Percentiles rank a stretch among this genome's conserved stretches.
Evolutionary conservation across 2,113 vertebrate genomes (phyloP).

Genomic region (Telmatochromis sp.): DNA sequence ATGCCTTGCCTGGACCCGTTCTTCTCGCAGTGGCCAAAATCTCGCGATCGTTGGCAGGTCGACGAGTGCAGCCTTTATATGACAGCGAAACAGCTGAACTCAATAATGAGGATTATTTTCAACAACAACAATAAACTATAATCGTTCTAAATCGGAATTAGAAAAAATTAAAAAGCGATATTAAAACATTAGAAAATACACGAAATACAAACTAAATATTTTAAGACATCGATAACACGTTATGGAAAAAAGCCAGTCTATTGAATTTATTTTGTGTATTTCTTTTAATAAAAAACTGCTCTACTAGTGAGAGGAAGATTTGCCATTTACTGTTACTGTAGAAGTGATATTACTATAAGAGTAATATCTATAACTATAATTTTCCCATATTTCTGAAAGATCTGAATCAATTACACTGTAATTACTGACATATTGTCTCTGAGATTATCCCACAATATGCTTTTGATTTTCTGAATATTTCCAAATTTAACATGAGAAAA

Average conservation of each 20-base stretch:
- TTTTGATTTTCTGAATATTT: neutral
- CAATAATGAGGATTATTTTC: neutral
- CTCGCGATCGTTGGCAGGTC: constrained; percentile 31
- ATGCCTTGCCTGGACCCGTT: constrained; percentile 18
- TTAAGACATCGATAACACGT: accelerated
- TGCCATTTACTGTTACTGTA: neutral
- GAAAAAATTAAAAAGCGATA: neutral
- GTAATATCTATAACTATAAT: neutral
- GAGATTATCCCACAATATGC: neutral
- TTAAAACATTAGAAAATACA: neutral
- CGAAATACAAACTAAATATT: neutral
- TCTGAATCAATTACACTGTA: neutral
- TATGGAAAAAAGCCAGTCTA: neutral
- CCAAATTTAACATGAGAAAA: neutral
- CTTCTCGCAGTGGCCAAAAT: neutral
- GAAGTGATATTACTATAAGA: neutral
- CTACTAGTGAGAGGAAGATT: neutral
- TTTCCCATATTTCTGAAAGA: neutral
- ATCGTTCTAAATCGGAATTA: neutral
- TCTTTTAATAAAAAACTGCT: neutral
- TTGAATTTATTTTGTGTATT: neutral
- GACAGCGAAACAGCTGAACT: neutral
- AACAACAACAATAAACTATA: neutral
- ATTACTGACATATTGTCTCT: neutral
- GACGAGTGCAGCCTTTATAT: neutral